Conservation (phyloP, 1,140 invertebrate genomes). For the Drosophila nigrodunni region DNA sequence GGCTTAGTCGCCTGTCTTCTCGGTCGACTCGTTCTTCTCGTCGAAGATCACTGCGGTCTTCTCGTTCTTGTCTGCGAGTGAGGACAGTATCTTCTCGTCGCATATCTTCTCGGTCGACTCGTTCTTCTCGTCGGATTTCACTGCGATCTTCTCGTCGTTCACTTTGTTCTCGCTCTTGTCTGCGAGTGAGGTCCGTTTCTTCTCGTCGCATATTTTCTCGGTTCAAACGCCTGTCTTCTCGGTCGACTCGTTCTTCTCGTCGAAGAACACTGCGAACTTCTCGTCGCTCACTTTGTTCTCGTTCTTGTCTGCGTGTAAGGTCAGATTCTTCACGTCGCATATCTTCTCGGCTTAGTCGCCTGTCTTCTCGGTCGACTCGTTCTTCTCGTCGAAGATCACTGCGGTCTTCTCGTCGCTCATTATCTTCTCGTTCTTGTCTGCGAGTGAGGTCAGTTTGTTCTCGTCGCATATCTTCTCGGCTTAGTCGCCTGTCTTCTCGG, state of each 20-base stretch:
- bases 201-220: too few relatives aligned
- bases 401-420: background rate
- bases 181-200: background rate
- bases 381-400: too few relatives aligned
- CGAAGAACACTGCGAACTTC: constrained; percentile 4
- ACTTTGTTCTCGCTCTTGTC: background rate
- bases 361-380: too few relatives aligned
- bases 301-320: background rate
- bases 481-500: background rate
- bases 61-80: background rate
- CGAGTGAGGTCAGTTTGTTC: background rate
- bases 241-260: background rate
- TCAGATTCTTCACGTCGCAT: too few relatives aligned
- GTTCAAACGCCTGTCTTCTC: background rate
- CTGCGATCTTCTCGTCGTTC: background rate
- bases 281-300: constrained; percentile 1
- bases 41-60: too few relatives aligned
- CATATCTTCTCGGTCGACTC: background rate
- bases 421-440: constrained; percentile 1
- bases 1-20: background rate
- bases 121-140: background rate
- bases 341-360: too few relatives aligned
- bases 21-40: too few relatives aligned
- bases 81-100: background rate
- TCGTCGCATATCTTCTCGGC: background rate